These are phyloP conservation scores for Elanus axillaris DNA, from an alignment of 2,113 vertebrate genomes.

Conservation along the genomic window DNA sequence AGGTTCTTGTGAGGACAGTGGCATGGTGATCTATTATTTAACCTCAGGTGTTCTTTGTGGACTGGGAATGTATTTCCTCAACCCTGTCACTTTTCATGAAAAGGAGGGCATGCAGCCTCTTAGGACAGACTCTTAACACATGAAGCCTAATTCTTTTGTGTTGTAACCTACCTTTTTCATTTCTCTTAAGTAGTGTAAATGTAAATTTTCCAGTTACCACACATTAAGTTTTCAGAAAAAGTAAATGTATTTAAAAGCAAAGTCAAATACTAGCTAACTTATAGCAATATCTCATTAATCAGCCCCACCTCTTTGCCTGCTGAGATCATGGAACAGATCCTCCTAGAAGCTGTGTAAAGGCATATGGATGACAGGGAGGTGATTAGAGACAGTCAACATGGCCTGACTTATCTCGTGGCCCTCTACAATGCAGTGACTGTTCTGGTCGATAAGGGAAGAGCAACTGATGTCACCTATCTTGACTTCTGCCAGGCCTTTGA, in stretches of 20 bases:
- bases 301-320: background rate
- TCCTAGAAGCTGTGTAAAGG: background rate
- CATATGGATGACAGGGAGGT: background rate
- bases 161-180: background rate
- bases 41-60: background rate
- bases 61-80: background rate
- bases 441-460: background rate
- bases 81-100: background rate
- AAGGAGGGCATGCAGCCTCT: background rate
- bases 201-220: background rate
- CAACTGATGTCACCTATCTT: background rate
- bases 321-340: background rate
- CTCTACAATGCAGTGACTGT: background rate
- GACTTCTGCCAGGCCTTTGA: background rate
- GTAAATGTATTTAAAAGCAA: background rate
- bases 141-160: background rate
- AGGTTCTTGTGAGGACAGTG: background rate
- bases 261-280: background rate
- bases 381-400: background rate
- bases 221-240: background rate
- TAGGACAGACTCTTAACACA: background rate
- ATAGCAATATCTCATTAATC: background rate
- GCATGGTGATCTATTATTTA: background rate
- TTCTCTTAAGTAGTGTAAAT: accelerated
- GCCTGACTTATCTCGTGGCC: background rate